These are phyloP conservation scores for Halichoeres trimaculatus DNA, from an alignment of 2,113 vertebrate species.

Conservation along the genomic window DNA sequence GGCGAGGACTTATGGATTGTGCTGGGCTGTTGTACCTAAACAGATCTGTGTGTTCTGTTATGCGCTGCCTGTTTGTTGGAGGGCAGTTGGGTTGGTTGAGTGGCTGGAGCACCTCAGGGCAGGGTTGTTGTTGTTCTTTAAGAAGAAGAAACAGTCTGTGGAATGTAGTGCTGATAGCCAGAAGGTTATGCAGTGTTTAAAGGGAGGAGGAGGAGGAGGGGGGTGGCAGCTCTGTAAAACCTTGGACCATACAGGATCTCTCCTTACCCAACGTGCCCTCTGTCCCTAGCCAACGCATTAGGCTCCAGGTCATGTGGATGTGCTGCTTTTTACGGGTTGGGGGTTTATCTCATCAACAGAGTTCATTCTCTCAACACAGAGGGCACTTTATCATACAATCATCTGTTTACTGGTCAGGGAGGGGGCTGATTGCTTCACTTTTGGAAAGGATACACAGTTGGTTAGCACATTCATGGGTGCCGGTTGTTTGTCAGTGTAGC, in stretches of 20 bases:
- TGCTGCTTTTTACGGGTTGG: constrained; percentile 40
- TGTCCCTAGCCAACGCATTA: constrained; percentile 63
- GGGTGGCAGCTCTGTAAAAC: constrained; percentile 47
- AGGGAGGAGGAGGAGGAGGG: constrained; percentile 29
- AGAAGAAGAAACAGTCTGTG: constrained; percentile 76
- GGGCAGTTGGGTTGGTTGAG: constrained; percentile 59
- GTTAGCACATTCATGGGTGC: background rate
- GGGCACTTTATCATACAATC: constrained; percentile 64
- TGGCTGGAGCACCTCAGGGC: constrained; percentile 66
- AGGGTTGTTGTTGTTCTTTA: constrained; percentile 75
- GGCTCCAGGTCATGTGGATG: constrained; percentile 63
- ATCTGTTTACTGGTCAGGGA: constrained; percentile 38
- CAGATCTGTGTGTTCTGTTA: constrained; percentile 27
- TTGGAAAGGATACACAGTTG: background rate
- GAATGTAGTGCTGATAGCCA: constrained; percentile 79
- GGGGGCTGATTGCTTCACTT: constrained; percentile 57
- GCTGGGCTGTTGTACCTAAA: constrained; percentile 43
- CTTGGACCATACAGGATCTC: constrained; percentile 56
- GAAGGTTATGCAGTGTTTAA: constrained; percentile 77
- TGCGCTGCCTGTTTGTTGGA: constrained; percentile 43
- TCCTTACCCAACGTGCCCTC: constrained; percentile 66
- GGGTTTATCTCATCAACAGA: constrained; percentile 61
- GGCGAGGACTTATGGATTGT: constrained; percentile 73
- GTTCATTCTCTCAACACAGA: constrained; percentile 62
- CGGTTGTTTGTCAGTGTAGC: background rate